These are phyloP conservation scores for Mola mola DNA, from an alignment of 2,113 vertebrate genomes.

Conservation along the genomic window DNA sequence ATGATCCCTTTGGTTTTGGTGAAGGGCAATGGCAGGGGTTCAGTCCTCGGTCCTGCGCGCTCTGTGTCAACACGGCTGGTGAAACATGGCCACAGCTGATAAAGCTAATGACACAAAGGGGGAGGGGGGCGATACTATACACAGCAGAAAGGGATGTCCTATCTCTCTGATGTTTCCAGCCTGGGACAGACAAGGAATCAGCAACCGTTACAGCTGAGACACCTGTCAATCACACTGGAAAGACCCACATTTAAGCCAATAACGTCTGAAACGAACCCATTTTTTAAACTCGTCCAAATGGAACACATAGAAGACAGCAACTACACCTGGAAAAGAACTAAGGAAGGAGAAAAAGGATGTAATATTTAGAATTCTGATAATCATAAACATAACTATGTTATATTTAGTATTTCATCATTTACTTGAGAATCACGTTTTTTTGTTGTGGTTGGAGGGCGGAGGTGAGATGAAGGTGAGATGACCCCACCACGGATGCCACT, in stretches of 20 bases:
- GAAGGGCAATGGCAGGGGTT: slow-evolving; percentile 64
- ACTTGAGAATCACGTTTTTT: too few relatives aligned
- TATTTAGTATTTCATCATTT: too few relatives aligned
- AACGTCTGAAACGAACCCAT: too few relatives aligned
- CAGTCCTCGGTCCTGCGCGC: slow-evolving; percentile 53
- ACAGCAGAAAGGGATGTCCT: background rate
- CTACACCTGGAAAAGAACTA: too few relatives aligned
- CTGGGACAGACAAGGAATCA: background rate
- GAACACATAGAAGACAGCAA: slow-evolving; percentile 1
- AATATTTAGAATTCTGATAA: too few relatives aligned
- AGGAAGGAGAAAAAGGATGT: too few relatives aligned
- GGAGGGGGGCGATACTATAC: background rate
- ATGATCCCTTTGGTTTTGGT: slow-evolving; percentile 72
- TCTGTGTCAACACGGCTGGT: slow-evolving; percentile 70
- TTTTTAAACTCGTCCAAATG: too few relatives aligned
- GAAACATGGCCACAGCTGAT: slow-evolving; percentile 76
- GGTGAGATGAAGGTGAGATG: too few relatives aligned
- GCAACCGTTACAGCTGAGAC: background rate
- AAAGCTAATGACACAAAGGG: slow-evolving; percentile 52
- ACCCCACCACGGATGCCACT: too few relatives aligned
- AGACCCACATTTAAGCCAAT: background rate
- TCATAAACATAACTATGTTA: too few relatives aligned
- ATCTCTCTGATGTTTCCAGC: slow-evolving; percentile 2
- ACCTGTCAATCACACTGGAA: background rate
- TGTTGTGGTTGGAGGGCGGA: too few relatives aligned